Evolutionary conservation across 2,113 vertebrate species (phyloP).

Genomic region (Nothoprocta pentlandii): DNA sequence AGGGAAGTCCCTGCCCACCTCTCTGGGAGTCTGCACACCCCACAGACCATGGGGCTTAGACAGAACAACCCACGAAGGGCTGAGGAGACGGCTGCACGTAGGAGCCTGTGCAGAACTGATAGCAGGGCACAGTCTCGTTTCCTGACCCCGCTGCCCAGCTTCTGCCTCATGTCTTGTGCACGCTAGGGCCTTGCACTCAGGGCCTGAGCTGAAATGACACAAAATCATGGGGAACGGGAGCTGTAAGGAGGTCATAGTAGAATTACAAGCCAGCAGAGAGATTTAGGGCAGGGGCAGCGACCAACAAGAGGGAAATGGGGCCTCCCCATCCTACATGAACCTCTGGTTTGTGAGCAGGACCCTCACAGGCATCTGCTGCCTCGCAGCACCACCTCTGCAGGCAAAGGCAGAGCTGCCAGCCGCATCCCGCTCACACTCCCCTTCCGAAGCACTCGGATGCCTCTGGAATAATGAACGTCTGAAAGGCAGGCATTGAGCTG

Average conservation of each 20-base stretch:
- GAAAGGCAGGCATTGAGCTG: background rate
- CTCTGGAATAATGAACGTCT: background rate
- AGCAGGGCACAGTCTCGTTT: background rate
- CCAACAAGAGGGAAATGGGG: background rate
- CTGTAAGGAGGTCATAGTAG: background rate
- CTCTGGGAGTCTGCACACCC: background rate
- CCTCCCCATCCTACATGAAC: background rate
- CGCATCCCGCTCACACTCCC: background rate
- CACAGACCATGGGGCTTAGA: background rate
- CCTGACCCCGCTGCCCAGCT: background rate
- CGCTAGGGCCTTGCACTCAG: too few species aligned
- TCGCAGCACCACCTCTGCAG: background rate
- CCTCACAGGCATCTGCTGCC: accelerated
- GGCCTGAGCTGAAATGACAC: background rate
- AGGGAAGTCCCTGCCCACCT: background rate
- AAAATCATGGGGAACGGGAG: background rate
- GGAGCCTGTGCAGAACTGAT: background rate
- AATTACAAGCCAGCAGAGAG: background rate
- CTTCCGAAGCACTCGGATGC: accelerated
- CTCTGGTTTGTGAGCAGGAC: too few species aligned
- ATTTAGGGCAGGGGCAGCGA: background rate
- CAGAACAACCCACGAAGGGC: background rate
- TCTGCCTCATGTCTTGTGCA: background rate
- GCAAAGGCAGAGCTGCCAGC: background rate
- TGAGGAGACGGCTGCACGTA: background rate